Evolutionary conservation across 2,888 invertebrate species (phyloP).

Genomic region (Macrophya alboannulata): DNA sequence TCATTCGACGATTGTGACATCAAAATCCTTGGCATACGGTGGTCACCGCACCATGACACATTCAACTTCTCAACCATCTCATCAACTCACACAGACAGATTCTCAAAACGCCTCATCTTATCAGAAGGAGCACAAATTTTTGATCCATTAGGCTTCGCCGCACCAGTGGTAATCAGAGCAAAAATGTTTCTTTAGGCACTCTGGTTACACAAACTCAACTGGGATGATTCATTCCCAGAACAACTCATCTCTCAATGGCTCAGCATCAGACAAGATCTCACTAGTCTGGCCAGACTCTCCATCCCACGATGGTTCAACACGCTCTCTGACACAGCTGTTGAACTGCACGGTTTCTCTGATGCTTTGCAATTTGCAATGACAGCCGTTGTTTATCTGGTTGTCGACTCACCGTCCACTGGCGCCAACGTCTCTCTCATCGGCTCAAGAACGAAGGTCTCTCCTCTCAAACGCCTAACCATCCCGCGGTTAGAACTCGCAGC

Average conservation of each 20-base stretch:
- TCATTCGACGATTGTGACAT: slow-evolving; percentile 54
- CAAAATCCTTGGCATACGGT: slow-evolving; percentile 59
- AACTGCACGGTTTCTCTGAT: slow-evolving; percentile 63
- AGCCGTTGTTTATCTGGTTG: slow-evolving; percentile 55
- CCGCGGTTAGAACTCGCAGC: slow-evolving; percentile 56
- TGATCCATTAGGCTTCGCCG: slow-evolving; percentile 60
- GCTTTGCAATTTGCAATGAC: slow-evolving; percentile 61
- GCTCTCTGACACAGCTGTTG: slow-evolving; percentile 49
- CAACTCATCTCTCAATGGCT: slow-evolving; percentile 52
- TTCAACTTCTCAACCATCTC: slow-evolving; percentile 54
- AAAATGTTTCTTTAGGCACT: slow-evolving; percentile 59
- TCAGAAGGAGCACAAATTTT: slow-evolving; percentile 58
- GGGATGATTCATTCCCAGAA: slow-evolving; percentile 59
- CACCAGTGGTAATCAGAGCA: slow-evolving; percentile 54
- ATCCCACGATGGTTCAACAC: slow-evolving; percentile 60
- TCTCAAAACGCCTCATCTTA: slow-evolving; percentile 31
- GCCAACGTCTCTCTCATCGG: slow-evolving; percentile 38
- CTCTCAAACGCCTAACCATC: slow-evolving; percentile 54
- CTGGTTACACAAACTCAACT: slow-evolving; percentile 59
- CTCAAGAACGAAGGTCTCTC: slow-evolving; percentile 55
- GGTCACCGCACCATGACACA: slow-evolving; percentile 54
- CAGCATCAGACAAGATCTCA: slow-evolving; percentile 57
- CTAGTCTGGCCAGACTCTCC: slow-evolving; percentile 55
- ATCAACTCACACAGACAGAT: neutral
- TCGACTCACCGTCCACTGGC: slow-evolving; percentile 47